Percentiles rank a stretch among this genome's conserved stretches.
phyloP scores from a whole-genome alignment of 1,140 invertebrate species.

The Procambarus clarkii region DNA sequence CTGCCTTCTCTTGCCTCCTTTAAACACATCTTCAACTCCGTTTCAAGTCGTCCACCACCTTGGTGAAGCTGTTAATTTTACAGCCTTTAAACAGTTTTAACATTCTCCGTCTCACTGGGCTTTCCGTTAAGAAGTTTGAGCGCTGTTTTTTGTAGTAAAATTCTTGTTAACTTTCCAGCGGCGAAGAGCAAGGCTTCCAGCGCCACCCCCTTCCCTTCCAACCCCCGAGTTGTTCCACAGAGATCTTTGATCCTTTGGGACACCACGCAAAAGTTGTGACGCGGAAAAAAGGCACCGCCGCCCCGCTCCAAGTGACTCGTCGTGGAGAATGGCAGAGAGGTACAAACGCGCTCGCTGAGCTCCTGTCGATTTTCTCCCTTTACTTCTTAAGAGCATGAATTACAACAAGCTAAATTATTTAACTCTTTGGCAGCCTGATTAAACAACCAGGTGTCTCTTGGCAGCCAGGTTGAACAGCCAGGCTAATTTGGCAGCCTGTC shows the following conservation, averaged over 20 bases:
- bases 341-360: neutral
- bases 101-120: too few species aligned
- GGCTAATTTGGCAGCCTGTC: too few species aligned
- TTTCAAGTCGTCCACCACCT: too few species aligned
- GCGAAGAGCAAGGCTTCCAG: neutral
- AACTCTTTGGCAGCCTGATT: too few species aligned
- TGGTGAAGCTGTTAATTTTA: too few species aligned
- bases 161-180: neutral
- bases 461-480: too few species aligned
- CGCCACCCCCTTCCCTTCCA: neutral
- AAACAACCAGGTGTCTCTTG: too few species aligned
- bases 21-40: too few species aligned
- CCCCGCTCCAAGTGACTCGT: neutral
- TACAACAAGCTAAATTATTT: too few species aligned
- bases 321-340: neutral
- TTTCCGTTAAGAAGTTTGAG: neutral
- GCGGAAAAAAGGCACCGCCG: neutral
- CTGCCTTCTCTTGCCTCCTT: too few species aligned
- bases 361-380: neutral
- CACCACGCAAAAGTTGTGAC: conserved; percentile 2
- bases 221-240: neutral
- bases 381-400: too few species aligned
- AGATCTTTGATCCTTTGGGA: neutral
- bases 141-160: neutral
- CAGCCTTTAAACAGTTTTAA: too few species aligned